Evolutionary conservation across 2,888 invertebrate genomes (phyloP).

Genomic region (Elmis aenea): DNA sequence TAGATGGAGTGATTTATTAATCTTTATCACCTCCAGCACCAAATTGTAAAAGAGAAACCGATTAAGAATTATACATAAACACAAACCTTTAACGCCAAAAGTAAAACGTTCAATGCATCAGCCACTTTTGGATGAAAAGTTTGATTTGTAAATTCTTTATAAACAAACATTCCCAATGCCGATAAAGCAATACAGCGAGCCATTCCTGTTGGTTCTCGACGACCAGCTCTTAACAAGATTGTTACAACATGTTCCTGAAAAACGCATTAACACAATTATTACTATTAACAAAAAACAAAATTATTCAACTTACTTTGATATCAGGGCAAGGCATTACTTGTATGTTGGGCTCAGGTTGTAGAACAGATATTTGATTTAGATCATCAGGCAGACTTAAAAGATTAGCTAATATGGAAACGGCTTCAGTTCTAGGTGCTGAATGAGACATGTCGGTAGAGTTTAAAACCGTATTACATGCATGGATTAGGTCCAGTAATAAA

Average conservation of each 20-base stretch:
- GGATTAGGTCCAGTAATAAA: conserved; percentile 81
- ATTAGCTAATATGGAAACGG: conserved; percentile 83
- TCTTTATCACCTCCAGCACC: too few relatives aligned
- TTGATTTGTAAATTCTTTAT: conserved; percentile 59
- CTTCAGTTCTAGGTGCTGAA: conserved; percentile 75
- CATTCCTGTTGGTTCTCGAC: conserved; percentile 80
- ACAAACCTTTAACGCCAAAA: conserved; percentile 63
- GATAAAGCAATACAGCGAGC: conserved; percentile 87
- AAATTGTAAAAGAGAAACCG: too few relatives aligned
- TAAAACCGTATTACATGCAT: conserved; percentile 82
- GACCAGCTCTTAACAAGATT: conserved; percentile 81
- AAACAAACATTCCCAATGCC: conserved; percentile 72
- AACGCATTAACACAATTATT: too few relatives aligned
- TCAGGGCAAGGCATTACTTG: conserved; percentile 62
- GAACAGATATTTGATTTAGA: conserved; percentile 51
- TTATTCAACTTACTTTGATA: conserved; percentile 70
- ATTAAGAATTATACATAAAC: too few relatives aligned
- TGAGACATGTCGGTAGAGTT: conserved; percentile 71
- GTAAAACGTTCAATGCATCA: conserved; percentile 64
- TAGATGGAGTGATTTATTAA: too few relatives aligned
- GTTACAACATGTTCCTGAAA: conserved; percentile 79
- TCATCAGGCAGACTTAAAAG: conserved; percentile 75
- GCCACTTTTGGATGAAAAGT: conserved; percentile 60
- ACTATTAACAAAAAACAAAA: too few relatives aligned
- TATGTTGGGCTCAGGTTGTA: conserved; percentile 56